phyloP scores from a whole-genome alignment of 2,113 vertebrate genomes.

The Lonchura striata region DNA sequence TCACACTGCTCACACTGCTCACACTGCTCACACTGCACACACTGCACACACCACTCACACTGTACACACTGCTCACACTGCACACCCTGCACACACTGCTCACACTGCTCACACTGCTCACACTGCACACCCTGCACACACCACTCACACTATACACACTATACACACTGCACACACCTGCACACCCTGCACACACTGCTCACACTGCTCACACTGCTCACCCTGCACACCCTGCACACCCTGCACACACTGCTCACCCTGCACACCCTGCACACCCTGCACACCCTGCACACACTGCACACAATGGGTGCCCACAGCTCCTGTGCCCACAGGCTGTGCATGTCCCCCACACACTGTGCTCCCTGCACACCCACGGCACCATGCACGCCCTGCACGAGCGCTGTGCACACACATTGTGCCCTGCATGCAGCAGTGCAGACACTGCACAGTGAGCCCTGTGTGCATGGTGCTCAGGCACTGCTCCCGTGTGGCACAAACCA shows the following conservation, averaged over 20 bases:
- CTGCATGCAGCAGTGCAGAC: rapidly evolving
- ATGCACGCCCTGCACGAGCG: rapidly evolving
- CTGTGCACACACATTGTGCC: background rate
- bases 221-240: no score
- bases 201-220: background rate
- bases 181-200: no score
- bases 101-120: no score
- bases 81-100: no score
- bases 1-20: background rate
- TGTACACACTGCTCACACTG: no score
- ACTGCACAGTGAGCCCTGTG: rapidly evolving
- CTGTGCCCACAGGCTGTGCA: rapidly evolving
- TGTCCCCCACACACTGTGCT: rapidly evolving
- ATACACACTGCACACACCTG: no score
- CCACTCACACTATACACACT: no score
- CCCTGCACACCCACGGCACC: rapidly evolving
- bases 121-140: no score
- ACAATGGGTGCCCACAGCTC: background rate
- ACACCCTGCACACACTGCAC: no score
- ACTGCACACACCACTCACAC: no score
- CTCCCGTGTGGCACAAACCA: background rate
- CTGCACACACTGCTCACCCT: background rate
- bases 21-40: no score
- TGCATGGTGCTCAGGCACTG: rapidly evolving
- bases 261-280: no score